Conservation (phyloP, 1,140 invertebrate species). For the Macrostomum lignano region DNA sequence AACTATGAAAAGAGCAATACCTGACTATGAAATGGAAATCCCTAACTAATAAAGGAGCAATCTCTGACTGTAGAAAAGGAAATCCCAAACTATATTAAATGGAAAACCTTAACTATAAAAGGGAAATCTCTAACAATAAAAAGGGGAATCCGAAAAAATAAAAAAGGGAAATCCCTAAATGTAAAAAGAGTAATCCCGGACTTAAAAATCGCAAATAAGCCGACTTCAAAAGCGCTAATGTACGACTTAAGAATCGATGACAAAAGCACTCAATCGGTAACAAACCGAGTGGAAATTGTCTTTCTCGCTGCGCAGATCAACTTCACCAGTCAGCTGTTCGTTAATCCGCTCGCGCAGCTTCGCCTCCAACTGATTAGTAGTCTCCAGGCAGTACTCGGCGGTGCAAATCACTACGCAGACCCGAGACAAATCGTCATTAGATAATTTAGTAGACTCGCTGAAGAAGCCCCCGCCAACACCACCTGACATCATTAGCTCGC, state of each 20-base stretch:
- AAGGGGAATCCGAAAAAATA: no score
- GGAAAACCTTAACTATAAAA: no score
- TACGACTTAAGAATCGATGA: neutral
- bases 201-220: neutral
- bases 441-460: constrained; percentile 37
- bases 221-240: neutral
- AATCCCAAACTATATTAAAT: no score
- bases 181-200: neutral
- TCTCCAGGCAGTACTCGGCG: constrained; percentile 91
- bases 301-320: neutral
- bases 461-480: neutral
- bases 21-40: no score
- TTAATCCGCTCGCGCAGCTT: constrained; percentile 58
- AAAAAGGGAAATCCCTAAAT: no score
- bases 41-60: no score
- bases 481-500: neutral
- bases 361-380: constrained; percentile 72
- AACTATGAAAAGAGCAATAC: no score
- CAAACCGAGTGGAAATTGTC: neutral
- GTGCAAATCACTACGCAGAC: constrained; percentile 77
- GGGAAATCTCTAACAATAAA: no score
- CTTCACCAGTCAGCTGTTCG: constrained; percentile 5
- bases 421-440: constrained; percentile 51
- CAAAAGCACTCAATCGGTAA: neutral
- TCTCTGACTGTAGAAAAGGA: no score